A percentile compares a stretch with the other conserved stretches of the same genome.
These are phyloP conservation scores for Rhineura floridana DNA, from an alignment of 2,113 vertebrate species.

Conservation along the genomic window DNA sequence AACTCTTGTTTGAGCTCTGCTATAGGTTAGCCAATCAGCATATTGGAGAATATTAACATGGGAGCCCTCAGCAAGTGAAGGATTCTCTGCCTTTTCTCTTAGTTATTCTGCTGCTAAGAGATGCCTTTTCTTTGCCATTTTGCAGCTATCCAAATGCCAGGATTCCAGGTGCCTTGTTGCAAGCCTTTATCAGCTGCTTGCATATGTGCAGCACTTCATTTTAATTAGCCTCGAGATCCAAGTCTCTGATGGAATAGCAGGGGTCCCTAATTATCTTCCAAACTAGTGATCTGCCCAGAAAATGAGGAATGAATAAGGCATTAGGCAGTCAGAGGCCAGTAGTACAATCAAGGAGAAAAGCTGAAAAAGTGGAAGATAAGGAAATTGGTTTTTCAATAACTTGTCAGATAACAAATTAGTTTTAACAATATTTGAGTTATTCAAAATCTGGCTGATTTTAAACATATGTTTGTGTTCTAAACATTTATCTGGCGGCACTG, in stretches of 20 bases:
- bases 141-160: not conserved
- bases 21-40: not conserved
- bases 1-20: not conserved
- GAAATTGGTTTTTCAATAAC: slow-evolving; percentile 42
- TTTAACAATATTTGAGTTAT: slow-evolving; percentile 35
- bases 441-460: slow-evolving; percentile 25
- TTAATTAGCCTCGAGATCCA: slow-evolving; percentile 74
- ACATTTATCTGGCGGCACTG: not conserved
- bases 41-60: slow-evolving; percentile 3
- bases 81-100: not conserved
- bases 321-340: slow-evolving; percentile 63
- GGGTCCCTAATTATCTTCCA: slow-evolving; percentile 70
- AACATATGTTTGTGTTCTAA: slow-evolving; percentile 28
- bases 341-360: slow-evolving; percentile 59
- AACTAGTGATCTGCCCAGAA: slow-evolving; percentile 67
- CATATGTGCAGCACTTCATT: slow-evolving; percentile 52
- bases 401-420: slow-evolving; percentile 43
- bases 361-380: slow-evolving; percentile 55
- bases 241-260: slow-evolving; percentile 63
- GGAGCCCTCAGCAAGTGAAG: slow-evolving; percentile 13
- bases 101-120: not conserved
- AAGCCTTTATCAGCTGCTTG: slow-evolving; percentile 52
- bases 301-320: slow-evolving; percentile 66
- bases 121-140: not conserved
- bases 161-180: slow-evolving; percentile 20